phyloP scores from a whole-genome alignment of 2,797 vertebrate genomes.

The Zenarchopterus dispar region DNA sequence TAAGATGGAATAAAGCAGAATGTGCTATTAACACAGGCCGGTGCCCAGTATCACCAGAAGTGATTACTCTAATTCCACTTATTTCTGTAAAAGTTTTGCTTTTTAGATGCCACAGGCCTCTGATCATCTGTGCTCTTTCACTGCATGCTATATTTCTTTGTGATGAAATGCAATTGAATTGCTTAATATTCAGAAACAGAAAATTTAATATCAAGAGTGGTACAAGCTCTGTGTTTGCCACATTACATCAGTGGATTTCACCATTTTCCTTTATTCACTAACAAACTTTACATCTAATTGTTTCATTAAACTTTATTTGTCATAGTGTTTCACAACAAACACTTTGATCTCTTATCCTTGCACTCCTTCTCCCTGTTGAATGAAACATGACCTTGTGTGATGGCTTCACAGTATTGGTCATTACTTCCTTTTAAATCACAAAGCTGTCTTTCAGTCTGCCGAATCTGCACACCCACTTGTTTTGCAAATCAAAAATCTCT shows the following conservation, averaged over 20 bases:
- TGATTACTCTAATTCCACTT: slow-evolving; percentile 44
- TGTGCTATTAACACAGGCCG: slow-evolving; percentile 51
- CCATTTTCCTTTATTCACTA: not conserved
- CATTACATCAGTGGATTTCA: not conserved
- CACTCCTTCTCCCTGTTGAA: slow-evolving; percentile 15
- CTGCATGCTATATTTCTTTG: slow-evolving; percentile 7
- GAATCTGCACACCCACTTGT: slow-evolving; percentile 40
- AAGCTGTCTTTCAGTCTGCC: slow-evolving; percentile 27
- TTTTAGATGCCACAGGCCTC: slow-evolving; percentile 16
- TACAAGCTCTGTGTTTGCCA: not conserved
- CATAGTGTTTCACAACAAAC: slow-evolving; percentile 5
- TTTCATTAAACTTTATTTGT: slow-evolving; percentile 36
- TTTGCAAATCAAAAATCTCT: slow-evolving; percentile 48
- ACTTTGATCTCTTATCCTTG: slow-evolving; percentile 32
- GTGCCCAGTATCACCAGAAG: slow-evolving; percentile 37
- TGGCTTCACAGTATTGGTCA: slow-evolving; percentile 1
- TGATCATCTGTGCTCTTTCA: slow-evolving; percentile 24
- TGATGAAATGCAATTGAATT: slow-evolving; percentile 18
- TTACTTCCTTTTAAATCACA: not conserved
- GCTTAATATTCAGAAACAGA: slow-evolving; percentile 23
- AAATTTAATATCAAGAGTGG: slow-evolving; percentile 5
- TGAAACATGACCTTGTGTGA: slow-evolving; percentile 3
- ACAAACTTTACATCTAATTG: slow-evolving; percentile 9
- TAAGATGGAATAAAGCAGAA: slow-evolving; percentile 51
- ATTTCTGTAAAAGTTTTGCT: slow-evolving; percentile 41